A percentile compares a stretch with the other conserved stretches of the same genome.
Conservation (phyloP, 2,113 vertebrate species). For the Chrysochloris asiatica region DNA sequence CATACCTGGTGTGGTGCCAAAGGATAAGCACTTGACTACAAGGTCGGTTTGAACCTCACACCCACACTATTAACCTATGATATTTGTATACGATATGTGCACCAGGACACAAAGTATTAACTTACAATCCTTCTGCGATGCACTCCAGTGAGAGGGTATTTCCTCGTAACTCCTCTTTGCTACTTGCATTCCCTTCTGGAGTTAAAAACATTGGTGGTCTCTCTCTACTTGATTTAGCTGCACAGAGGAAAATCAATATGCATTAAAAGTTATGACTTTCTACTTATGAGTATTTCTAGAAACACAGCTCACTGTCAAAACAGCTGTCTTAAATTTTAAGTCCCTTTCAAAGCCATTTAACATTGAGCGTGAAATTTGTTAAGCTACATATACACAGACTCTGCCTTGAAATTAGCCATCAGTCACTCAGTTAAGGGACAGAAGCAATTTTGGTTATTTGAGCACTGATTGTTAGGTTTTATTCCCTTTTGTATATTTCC, state of each 20-base stretch:
- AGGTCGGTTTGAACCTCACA: too few relatives aligned
- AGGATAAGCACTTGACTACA: too few relatives aligned
- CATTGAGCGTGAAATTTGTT: conserved; percentile 38
- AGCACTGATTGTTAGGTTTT: neutral
- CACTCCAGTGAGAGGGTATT: conserved; percentile 94
- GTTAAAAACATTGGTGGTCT: conserved; percentile 91
- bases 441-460: neutral
- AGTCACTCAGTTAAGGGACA: neutral
- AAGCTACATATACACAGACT: neutral
- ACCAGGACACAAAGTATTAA: conserved; percentile 62
- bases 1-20: too few relatives aligned
- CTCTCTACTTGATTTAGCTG: conserved; percentile 90
- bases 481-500: neutral
- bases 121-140: conserved; percentile 97
- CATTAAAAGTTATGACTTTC: conserved; percentile 44
- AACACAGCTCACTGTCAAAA: conserved; percentile 28
- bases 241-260: conserved; percentile 71
- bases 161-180: conserved; percentile 93
- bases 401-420: conserved; percentile 26
- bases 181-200: conserved; percentile 89
- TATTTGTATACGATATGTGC: conserved; percentile 1
- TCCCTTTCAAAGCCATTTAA: conserved; percentile 40
- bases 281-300: conserved; percentile 21
- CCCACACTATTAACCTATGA: neutral
- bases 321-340: conserved; percentile 55